These are phyloP conservation scores for Heliangelus exortis DNA, from an alignment of 2,797 vertebrate species.

Conservation along the genomic window DNA sequence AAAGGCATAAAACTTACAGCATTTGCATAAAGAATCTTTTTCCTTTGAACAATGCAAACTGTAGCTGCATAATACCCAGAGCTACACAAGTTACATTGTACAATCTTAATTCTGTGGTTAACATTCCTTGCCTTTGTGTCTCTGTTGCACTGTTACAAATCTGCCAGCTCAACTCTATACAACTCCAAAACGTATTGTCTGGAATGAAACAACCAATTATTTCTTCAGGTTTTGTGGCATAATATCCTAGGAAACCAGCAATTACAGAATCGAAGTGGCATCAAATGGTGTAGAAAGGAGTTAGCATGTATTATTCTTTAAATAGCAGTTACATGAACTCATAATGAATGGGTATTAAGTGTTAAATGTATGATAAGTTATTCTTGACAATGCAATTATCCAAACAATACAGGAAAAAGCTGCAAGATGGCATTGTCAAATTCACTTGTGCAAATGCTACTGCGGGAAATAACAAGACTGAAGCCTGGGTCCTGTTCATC, in stretches of 20 bases:
- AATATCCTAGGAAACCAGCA: conserved; percentile 84
- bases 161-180: conserved; percentile 76
- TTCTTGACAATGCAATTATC: conserved; percentile 82
- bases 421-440: conserved; percentile 72
- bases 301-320: conserved; percentile 82
- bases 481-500: background rate
- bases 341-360: conserved; percentile 84
- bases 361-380: conserved; percentile 84
- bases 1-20: conserved; percentile 4
- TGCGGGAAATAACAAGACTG: background rate
- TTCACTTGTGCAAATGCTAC: conserved; percentile 21
- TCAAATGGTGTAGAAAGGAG: conserved; percentile 76
- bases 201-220: conserved; percentile 83
- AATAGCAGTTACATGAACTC: conserved; percentile 85
- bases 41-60: background rate
- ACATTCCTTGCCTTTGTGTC: conserved; percentile 31
- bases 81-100: conserved; percentile 20
- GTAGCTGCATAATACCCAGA: background rate
- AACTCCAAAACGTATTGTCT: conserved; percentile 80
- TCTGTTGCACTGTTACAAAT: conserved; percentile 66
- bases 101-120: background rate
- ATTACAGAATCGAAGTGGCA: conserved; percentile 84
- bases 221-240: conserved; percentile 84
- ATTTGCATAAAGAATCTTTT: conserved; percentile 8
- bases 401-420: conserved; percentile 78